These are phyloP conservation scores for Hypsopygia costalis DNA, from an alignment of 2,888 invertebrate species.

Conservation along the genomic window DNA sequence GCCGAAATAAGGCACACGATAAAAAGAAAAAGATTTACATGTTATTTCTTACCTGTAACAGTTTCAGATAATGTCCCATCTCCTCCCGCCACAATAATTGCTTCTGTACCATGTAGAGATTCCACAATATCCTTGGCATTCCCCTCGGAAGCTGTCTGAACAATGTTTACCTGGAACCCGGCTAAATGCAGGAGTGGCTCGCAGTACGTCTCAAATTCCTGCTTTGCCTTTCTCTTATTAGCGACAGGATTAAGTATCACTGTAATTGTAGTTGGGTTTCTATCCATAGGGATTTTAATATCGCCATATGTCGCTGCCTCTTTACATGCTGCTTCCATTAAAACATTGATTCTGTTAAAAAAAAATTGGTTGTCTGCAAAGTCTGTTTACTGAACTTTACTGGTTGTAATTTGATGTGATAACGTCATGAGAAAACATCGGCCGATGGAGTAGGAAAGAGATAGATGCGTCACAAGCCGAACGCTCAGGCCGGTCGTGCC, in stretches of 20 bases:
- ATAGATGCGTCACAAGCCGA: no score
- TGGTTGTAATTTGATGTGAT: no score
- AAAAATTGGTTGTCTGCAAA: no score
- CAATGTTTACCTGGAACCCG: slow-evolving; percentile 83
- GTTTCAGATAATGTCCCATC: slow-evolving; percentile 97
- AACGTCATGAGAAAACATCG: no score
- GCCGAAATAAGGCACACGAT: no score
- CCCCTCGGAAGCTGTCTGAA: slow-evolving; percentile 93
- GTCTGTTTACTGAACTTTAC: no score
- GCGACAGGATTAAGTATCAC: slow-evolving; percentile 96
- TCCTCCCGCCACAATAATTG: slow-evolving; percentile 95
- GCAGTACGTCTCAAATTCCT: slow-evolving; percentile 93
- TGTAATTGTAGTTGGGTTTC: slow-evolving; percentile 87
- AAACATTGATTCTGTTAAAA: slow-evolving; percentile 83
- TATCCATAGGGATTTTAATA: slow-evolving; percentile 74
- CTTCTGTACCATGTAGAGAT: slow-evolving; percentile 88
- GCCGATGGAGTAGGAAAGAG: no score
- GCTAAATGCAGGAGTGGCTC: slow-evolving; percentile 96
- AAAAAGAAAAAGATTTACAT: no score
- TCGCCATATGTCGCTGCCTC: slow-evolving; percentile 88
- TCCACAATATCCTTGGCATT: slow-evolving; percentile 92
- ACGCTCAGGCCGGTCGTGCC: no score
- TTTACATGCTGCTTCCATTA: slow-evolving; percentile 90
- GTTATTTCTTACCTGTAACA: slow-evolving; percentile 84
- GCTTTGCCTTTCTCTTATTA: slow-evolving; percentile 85